Evolutionary conservation across 2,797 vertebrate genomes (phyloP).

Genomic region (Odontamblyopus lacepedii): DNA sequence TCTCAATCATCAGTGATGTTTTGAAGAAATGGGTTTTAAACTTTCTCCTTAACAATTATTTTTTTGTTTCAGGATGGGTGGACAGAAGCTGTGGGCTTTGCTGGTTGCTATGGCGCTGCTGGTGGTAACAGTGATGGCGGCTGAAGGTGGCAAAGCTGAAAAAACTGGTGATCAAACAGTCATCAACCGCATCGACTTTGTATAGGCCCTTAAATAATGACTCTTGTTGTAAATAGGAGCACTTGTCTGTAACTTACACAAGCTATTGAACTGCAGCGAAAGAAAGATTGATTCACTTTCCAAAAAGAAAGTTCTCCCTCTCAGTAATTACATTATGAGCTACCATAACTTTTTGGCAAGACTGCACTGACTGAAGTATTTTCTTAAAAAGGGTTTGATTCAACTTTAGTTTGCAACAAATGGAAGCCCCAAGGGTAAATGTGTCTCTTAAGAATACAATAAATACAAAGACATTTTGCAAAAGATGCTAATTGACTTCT

Average conservation of each 20-base stretch:
- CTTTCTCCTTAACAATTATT: not conserved
- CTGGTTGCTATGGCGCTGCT: conserved; percentile 72
- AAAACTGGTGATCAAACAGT: conserved; percentile 71
- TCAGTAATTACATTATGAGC: not conserved
- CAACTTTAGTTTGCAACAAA: conserved; percentile 24
- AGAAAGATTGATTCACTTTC: conserved; percentile 3
- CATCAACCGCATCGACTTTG: not conserved
- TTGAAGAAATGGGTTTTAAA: not conserved
- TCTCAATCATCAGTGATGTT: too few relatives aligned
- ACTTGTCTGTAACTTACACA: not conserved
- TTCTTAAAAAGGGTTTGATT: conserved; percentile 18
- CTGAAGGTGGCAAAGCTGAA: conserved; percentile 75
- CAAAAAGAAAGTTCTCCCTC: conserved; percentile 1
- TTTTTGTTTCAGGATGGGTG: conserved; percentile 71
- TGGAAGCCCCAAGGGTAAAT: conserved; percentile 21
- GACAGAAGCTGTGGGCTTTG: conserved; percentile 72
- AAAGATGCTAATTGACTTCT: conserved; percentile 33
- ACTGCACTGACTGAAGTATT: not conserved
- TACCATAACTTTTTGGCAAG: not conserved
- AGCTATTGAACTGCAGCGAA: not conserved
- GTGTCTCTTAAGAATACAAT: conserved; percentile 42
- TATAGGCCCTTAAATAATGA: not conserved
- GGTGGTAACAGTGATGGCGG: conserved; percentile 70
- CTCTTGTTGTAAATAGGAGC: not conserved
- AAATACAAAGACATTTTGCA: conserved; percentile 42